A percentile compares a stretch with the other conserved stretches of the same genome.
These are phyloP conservation scores for Eupristina koningsbergeri DNA, from an alignment of 1,140 invertebrate genomes.

Conservation along the genomic window DNA sequence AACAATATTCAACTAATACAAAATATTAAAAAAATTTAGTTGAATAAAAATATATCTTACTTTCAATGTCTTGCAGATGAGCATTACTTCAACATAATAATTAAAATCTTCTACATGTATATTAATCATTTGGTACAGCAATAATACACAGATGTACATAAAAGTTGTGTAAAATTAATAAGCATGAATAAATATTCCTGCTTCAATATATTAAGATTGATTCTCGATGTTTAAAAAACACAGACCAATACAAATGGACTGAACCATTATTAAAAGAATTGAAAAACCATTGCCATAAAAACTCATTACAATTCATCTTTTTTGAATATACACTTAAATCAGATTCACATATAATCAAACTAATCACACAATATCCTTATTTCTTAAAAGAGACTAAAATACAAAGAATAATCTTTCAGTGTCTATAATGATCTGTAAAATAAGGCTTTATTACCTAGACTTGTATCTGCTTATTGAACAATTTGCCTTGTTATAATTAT, in stretches of 20 bases:
- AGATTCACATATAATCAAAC: slow-evolving; percentile 51
- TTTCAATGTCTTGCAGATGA: slow-evolving; percentile 22
- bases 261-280: slow-evolving; percentile 8
- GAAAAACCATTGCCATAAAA: slow-evolving; percentile 20
- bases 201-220: slow-evolving; percentile 40
- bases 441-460: slow-evolving; percentile 59
- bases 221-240: slow-evolving; percentile 6
- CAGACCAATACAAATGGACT: background rate
- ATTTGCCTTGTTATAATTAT: slow-evolving; percentile 57
- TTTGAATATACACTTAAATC: slow-evolving; percentile 45
- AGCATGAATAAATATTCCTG: slow-evolving; percentile 56
- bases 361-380: slow-evolving; percentile 52
- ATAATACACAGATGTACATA: slow-evolving; percentile 59
- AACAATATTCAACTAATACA: background rate
- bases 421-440: slow-evolving; percentile 55
- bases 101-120: slow-evolving; percentile 46
- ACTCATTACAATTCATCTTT: slow-evolving; percentile 27
- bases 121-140: slow-evolving; percentile 57
- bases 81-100: slow-evolving; percentile 25
- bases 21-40: slow-evolving; percentile 3
- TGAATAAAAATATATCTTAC: slow-evolving; percentile 21
- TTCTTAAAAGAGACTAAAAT: slow-evolving; percentile 40
- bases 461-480: slow-evolving; percentile 56
- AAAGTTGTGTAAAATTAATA: slow-evolving; percentile 53
- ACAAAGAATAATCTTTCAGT: background rate